Evolutionary conservation across 2,113 vertebrate genomes (phyloP).

Genomic region (Toxostoma redivivum): DNA sequence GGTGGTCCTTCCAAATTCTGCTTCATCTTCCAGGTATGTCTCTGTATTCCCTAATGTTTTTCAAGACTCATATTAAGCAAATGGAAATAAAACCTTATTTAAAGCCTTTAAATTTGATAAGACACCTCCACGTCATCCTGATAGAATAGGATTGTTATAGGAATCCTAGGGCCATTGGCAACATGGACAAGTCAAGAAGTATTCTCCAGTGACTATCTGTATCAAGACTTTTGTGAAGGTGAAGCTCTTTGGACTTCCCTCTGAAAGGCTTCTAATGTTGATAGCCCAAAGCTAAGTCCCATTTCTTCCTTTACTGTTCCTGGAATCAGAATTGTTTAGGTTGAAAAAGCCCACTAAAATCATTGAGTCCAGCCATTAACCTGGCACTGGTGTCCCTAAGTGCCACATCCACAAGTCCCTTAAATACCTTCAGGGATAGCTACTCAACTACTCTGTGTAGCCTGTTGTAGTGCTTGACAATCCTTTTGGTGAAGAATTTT

Average conservation of each 20-base stretch:
- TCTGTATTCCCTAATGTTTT: background rate
- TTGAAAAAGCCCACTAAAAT: background rate
- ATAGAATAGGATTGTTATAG: background rate
- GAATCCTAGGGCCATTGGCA: background rate
- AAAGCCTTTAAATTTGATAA: background rate
- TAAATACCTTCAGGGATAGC: background rate
- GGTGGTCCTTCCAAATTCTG: background rate
- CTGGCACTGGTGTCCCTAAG: background rate
- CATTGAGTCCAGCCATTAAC: background rate
- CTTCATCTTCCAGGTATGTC: background rate
- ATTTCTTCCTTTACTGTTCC: background rate
- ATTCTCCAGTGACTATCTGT: background rate
- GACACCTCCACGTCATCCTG: background rate
- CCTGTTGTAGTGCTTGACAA: background rate
- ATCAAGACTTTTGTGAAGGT: background rate
- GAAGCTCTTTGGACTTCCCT: background rate
- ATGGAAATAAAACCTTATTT: background rate
- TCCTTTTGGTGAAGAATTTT: background rate
- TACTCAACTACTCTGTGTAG: background rate
- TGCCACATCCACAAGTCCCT: background rate
- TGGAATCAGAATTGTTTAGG: background rate
- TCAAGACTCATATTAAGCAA: background rate
- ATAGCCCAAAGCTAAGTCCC: background rate
- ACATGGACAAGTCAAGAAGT: background rate
- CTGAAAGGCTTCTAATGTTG: background rate